phyloP scores from a whole-genome alignment of 2,888 invertebrate species.

The Schizaphis graminum region DNA sequence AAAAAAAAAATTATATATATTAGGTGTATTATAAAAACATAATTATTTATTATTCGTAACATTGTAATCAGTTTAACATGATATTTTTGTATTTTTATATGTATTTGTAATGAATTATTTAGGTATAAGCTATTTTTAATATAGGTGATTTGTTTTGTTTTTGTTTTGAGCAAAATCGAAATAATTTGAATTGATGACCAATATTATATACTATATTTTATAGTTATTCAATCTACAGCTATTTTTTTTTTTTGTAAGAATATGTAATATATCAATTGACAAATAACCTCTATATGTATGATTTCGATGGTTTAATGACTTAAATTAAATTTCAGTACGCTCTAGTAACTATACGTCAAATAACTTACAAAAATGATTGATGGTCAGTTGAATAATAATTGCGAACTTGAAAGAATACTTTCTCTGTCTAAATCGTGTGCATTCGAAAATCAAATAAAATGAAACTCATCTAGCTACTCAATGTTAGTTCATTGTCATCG shows the following conservation, averaged over 20 bases:
- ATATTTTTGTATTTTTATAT: neutral
- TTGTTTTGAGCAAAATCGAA: neutral
- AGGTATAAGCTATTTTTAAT: neutral
- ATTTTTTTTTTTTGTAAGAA: neutral
- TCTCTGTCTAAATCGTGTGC: slow-evolving; percentile 59
- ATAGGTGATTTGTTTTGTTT: neutral
- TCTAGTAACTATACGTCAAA: slow-evolving; percentile 49
- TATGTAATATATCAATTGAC: neutral
- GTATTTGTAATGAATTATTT: neutral
- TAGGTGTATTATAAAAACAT: neutral
- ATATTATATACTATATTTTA: neutral
- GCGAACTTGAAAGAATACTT: slow-evolving; percentile 64
- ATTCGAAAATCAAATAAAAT: slow-evolving; percentile 64
- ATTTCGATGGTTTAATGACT: slow-evolving; percentile 30
- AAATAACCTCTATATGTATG: neutral
- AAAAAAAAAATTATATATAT: slow-evolving; percentile 18
- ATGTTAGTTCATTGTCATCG: slow-evolving; percentile 58
- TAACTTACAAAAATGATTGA: slow-evolving; percentile 62
- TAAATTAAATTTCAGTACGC: slow-evolving; percentile 41
- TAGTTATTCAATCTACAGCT: neutral
- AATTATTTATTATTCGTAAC: neutral
- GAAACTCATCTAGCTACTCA: slow-evolving; percentile 62
- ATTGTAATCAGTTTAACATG: neutral
- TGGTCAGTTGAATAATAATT: slow-evolving; percentile 59
- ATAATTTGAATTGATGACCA: neutral